Evolutionary conservation across 2,797 vertebrate genomes (phyloP), one percentile per base, ranked within the genome.

Genomic region (Rhadinocentrus ornatus): DNA sequence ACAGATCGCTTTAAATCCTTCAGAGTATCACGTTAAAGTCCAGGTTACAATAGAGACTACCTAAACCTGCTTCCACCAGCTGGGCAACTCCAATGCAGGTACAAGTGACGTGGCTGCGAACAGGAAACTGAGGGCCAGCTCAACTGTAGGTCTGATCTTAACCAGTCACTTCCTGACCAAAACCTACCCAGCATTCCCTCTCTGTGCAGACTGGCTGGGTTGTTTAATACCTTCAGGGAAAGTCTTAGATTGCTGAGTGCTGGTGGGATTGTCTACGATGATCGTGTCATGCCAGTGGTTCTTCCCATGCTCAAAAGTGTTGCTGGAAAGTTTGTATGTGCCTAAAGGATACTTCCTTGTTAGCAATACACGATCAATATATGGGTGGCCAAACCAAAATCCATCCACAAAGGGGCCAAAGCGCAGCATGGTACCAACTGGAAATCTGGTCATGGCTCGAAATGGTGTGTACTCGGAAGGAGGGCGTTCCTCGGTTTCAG

Each of bases 271-370:
- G 1, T 65, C 76, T 0, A 57, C 0, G 4, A 82, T 73, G 16
- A 62, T 69, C 0, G 1, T 0, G 1, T 87, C 78, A 12, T 81
- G 55, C 0, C 62, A 66, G 41, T 72, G 15, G 57, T 80, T 67
- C 2, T 0, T 26, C 3, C 86, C 66, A 4, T 78, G 79, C 31
- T 83, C 72, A 37, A 64, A 82, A 50, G 27, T 71, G 24, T 13
- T 24, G 24, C 69, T 83, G 13, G n/a, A 69, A 55, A 80, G 34
- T 10, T 37, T 54, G 16, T 72, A 0, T 0, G 73, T 84, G 63
- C 84, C 88, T 15, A 64, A 50, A 48, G 83, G 86, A 66, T 76
- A 62, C 46, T 54, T 65, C 52, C 78, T 74, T 0, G 27, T 69
- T 32, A 87, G 1, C 2, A 78, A 62, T 55, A 48, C 22, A 61